Percentiles rank a stretch among this genome's conserved stretches.
phyloP scores from a whole-genome alignment of 2,113 vertebrate species.

The Callipepla squamata region DNA sequence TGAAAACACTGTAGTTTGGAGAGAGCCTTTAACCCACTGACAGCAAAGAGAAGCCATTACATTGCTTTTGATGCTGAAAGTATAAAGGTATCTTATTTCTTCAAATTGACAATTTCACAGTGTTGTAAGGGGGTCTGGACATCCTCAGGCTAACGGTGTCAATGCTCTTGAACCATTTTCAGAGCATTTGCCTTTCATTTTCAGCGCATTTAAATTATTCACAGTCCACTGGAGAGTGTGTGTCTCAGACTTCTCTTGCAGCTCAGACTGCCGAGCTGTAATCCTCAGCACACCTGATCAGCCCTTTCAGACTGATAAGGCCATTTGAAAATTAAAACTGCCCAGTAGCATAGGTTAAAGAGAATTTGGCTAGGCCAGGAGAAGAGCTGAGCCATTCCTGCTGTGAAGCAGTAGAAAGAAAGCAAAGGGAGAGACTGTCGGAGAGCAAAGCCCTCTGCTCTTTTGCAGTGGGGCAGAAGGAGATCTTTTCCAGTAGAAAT shows the following conservation, averaged over 20 bases:
- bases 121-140: not conserved
- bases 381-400: accelerated
- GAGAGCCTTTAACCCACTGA: constrained; percentile 17
- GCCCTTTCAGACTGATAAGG: not conserved
- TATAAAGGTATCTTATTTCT: not conserved
- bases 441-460: not conserved
- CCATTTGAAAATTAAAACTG: not conserved
- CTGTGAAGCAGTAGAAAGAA: accelerated
- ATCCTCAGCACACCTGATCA: not conserved
- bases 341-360: not conserved
- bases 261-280: not conserved
- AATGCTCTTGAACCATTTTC: not conserved
- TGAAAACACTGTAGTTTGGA: not conserved
- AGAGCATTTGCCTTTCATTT: not conserved
- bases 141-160: not conserved
- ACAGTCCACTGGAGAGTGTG: not conserved
- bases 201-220: not conserved
- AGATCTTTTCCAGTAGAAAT: not conserved
- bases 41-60: not conserved
- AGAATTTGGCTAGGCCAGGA: not conserved
- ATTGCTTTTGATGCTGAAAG: not conserved
- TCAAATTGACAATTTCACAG: not conserved
- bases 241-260: not conserved
- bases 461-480: accelerated
- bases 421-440: not conserved